Percentiles rank a stretch among this genome's conserved stretches.
These are phyloP conservation scores for Vidua macroura DNA, from an alignment of 2,113 vertebrate genomes.

Conservation along the genomic window DNA sequence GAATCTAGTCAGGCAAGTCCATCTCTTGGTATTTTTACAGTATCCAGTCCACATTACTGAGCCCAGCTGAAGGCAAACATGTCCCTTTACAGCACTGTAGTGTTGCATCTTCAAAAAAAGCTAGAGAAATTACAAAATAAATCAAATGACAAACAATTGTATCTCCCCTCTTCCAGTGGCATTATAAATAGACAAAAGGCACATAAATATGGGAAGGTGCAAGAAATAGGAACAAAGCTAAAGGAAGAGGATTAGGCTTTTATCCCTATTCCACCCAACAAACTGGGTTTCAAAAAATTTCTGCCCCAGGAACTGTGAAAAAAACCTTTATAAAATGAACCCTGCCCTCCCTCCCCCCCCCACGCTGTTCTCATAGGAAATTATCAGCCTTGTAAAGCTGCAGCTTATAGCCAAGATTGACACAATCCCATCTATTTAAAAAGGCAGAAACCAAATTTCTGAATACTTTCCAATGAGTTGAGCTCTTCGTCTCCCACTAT, in stretches of 20 bases:
- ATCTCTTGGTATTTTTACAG: slow-evolving; percentile 33
- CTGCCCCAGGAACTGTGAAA: slow-evolving; percentile 74
- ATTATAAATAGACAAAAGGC: slow-evolving; percentile 94
- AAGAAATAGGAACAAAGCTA: slow-evolving; percentile 81
- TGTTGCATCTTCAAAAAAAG: slow-evolving; percentile 75
- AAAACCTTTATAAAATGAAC: slow-evolving; percentile 75
- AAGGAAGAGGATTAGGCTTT: slow-evolving; percentile 77
- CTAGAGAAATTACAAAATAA: slow-evolving; percentile 76
- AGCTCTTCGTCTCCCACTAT: slow-evolving; percentile 54
- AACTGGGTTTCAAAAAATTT: slow-evolving; percentile 73
- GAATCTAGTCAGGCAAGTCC: slow-evolving; percentile 31
- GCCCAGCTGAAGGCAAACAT: slow-evolving; percentile 39
- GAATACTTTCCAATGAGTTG: slow-evolving; percentile 68
- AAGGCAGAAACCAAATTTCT: slow-evolving; percentile 71
- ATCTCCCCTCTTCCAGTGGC: slow-evolving; percentile 80
- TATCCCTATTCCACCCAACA: slow-evolving; percentile 77
- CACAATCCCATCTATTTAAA: slow-evolving; percentile 70
- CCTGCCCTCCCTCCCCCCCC: slow-evolving; percentile 49
- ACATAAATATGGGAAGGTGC: slow-evolving; percentile 93
- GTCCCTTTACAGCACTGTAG: slow-evolving; percentile 72
- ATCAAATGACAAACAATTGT: slow-evolving; percentile 75
- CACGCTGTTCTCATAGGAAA: slow-evolving; percentile 65
- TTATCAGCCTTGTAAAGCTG: slow-evolving; percentile 70
- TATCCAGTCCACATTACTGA: slow-evolving; percentile 41
- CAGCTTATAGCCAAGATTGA: slow-evolving; percentile 68